Evolutionary conservation across 2,888 invertebrate genomes (phyloP).

Genomic region (Nemoura dubitans): DNA sequence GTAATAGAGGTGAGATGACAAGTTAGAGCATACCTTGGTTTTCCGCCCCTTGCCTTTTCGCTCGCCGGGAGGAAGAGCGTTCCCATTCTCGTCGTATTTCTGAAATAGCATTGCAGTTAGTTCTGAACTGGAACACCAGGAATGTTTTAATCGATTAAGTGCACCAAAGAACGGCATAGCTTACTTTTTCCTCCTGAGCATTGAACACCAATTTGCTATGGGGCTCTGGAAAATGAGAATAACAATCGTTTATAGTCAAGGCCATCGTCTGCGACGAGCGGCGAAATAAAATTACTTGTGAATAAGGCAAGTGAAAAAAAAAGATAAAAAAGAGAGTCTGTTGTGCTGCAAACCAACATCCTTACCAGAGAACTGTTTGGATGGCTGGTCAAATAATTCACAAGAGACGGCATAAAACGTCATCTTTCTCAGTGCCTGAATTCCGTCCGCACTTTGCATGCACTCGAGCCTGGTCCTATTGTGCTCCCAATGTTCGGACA

Average conservation of each 20-base stretch:
- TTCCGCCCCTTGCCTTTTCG: slow-evolving; percentile 53
- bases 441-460: not conserved
- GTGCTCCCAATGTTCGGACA: not conserved
- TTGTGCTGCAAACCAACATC: slow-evolving; percentile 12
- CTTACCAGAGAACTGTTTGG: slow-evolving; percentile 4
- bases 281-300: not conserved
- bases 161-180: not conserved
- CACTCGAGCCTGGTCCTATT: not conserved
- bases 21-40: slow-evolving; percentile 51
- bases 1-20: too few species aligned
- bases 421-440: not conserved
- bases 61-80: slow-evolving; percentile 65
- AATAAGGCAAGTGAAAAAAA: not conserved
- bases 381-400: not conserved
- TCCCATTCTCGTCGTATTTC: slow-evolving; percentile 80
- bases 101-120: not conserved
- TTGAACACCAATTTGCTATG: not conserved
- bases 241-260: not conserved
- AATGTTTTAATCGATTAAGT: too few species aligned
- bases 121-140: too few species aligned
- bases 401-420: not conserved
- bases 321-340: not conserved
- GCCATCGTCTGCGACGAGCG: not conserved
- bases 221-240: slow-evolving; percentile 1
- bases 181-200: not conserved